Percentiles rank a stretch among this genome's conserved stretches.
Conservation (phyloP, 2,113 vertebrate genomes). For the pig (Sus scrofa) region T2T-Sscrofa CM000812.6:141219501-141220000, state of each 20-base stretch:
- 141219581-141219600: neutral
- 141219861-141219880: neutral
- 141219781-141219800: neutral
- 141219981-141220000: neutral
- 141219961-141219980: neutral
- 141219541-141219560: constrained; percentile 23
- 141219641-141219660: neutral
- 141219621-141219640: neutral
- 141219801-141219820: neutral
- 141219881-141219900: neutral
- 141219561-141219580: constrained; percentile 23
- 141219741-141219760: neutral
- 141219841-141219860: neutral
- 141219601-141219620: neutral
- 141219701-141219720: neutral
- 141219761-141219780: neutral
- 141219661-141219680: neutral
- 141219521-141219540: constrained; percentile 11
- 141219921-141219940: too few species aligned
- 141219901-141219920: neutral
- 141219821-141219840: neutral
- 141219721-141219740: neutral
- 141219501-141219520: constrained; percentile 19
- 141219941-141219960: neutral
- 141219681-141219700: neutral